Base-by-base conservation (phyloP, 2,888 invertebrate genomes). In the Omphaloscelis lunosa region DNA sequence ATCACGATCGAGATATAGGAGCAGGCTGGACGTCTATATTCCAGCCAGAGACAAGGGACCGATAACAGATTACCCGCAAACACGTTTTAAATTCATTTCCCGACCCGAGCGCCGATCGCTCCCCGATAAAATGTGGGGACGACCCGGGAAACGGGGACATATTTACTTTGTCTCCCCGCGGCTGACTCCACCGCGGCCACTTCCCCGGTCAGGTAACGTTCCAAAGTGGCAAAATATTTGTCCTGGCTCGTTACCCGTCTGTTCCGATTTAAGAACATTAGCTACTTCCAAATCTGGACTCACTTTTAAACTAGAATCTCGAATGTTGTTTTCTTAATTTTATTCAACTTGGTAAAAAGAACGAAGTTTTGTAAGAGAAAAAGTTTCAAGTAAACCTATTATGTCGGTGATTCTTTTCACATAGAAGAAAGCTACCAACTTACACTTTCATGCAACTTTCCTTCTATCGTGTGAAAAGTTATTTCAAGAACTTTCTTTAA, bases 51-150 rank as follows among this genome's bases (percentile, higher is more conserved):
- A 96, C 96, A 96, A 96, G 96, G 96, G 96, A 96, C 96, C 96
- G 96, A 96, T 96, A 96, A 96, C 96, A 96, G 96, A 96, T 96
- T 96, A 96, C 96, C 96, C 96, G 95, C 96, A 96, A 96, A 96
- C 96, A 96, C 96, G 96, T 96, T 96, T 96, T 96, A 96, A 96
- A 96, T 96, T 96, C 96, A 96, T 96, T 96, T 96, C 96, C 96
- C 96, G 95, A 96, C 96, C 96, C 96, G 94, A 94, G 94, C 94
- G 93, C 94, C 96, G 96, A 96, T 96, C 96, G 95, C 95, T 95
- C 94, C 94, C 94, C 96, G 96, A 96, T 96, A 96, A 96, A 96
- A 96, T 96, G 96, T 96, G 95, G 96, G 96, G 95, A 95, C 93
- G 94, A 93, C 93, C 93, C 93, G 93, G 94, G 93, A 92, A 95